Conservation (phyloP, 2,113 vertebrate genomes). For the Phaethon lepturus region DNA sequence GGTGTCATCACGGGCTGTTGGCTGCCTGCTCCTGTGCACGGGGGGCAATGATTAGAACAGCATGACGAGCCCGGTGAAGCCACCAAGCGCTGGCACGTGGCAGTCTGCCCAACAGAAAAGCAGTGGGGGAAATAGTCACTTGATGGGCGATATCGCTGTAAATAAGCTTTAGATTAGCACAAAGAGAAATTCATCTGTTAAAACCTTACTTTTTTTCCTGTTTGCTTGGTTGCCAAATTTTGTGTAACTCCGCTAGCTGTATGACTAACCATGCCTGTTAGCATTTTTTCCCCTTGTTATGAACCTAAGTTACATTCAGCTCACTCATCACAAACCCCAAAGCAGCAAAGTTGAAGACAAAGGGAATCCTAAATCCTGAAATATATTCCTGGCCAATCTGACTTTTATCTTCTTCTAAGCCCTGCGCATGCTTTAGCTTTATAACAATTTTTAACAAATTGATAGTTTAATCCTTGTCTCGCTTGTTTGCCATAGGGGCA, state of each 20-base stretch:
- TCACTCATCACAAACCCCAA: not conserved
- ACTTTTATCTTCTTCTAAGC: not conserved
- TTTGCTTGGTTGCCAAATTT: not conserved
- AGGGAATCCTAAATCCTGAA: not conserved
- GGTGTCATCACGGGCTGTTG: not conserved
- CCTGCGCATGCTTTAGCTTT: not conserved
- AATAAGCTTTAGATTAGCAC: conserved; percentile 12
- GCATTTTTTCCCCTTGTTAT: not conserved
- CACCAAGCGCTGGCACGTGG: not conserved
- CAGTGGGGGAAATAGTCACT: not conserved
- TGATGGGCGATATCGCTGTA: not conserved
- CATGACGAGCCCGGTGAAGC: conserved; percentile 1
- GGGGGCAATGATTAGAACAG: conserved; percentile 2
- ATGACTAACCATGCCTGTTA: not conserved
- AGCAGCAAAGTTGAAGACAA: not conserved
- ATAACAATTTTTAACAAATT: not conserved
- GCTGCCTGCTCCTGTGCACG: not conserved
- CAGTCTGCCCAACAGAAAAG: not conserved
- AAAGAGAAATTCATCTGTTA: not conserved
- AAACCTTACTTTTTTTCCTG: not conserved
- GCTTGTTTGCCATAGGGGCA: not conserved
- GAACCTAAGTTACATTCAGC: not conserved
- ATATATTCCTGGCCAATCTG: not conserved
- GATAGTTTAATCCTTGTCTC: not conserved
- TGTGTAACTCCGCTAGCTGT: not conserved